A percentile compares a stretch with the other conserved stretches of the same genome.
Evolutionary conservation across 2,113 vertebrate genomes (phyloP).

Genomic region (Anoura caudifer): DNA sequence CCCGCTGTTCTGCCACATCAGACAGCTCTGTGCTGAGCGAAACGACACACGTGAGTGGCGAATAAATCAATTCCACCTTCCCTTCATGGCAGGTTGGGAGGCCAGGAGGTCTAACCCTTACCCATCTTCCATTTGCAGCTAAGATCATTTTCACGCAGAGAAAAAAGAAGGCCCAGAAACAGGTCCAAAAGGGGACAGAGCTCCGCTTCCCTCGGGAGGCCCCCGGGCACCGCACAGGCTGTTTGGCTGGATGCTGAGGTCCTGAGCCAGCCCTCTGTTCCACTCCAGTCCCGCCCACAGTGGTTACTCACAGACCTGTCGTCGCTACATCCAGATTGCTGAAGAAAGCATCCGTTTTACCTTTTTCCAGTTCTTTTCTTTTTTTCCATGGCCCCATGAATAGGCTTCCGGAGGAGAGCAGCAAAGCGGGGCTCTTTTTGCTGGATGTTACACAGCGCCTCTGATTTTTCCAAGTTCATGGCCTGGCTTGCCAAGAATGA

Average conservation of each 20-base stretch:
- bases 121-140: background rate
- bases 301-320: background rate
- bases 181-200: fast-evolving
- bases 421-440: background rate
- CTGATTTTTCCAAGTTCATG: background rate
- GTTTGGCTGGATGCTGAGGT: background rate
- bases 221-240: fast-evolving
- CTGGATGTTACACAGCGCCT: background rate
- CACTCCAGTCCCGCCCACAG: background rate
- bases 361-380: background rate
- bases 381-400: background rate
- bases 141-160: background rate
- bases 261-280: background rate
- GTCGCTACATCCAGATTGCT: background rate
- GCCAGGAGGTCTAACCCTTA: background rate
- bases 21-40: background rate
- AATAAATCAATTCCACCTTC: background rate
- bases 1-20: background rate
- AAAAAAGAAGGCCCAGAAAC: background rate
- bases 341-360: background rate
- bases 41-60: background rate
- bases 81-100: background rate
- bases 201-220: background rate
- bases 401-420: background rate
- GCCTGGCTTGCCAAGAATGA: background rate